phyloP scores from a whole-genome alignment of 2,888 invertebrate species.

The Platycnemis pennipes region DNA sequence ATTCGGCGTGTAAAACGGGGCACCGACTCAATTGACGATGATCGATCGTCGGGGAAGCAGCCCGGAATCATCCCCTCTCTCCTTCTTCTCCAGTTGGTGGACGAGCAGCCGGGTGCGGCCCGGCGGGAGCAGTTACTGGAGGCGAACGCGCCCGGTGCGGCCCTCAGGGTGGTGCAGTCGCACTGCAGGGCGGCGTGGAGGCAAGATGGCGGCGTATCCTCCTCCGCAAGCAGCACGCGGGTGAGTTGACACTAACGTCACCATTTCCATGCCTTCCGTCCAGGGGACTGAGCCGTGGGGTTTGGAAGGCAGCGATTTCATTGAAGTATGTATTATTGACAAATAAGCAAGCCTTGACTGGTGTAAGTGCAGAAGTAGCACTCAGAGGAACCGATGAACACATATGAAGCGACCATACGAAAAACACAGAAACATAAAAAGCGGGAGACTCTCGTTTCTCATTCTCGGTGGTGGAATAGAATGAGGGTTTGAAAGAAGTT shows the following conservation, averaged over 20 bases:
- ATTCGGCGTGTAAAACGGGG: not conserved
- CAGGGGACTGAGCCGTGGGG: not conserved
- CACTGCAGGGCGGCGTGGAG: slow-evolving; percentile 76
- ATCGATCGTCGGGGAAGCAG: not conserved
- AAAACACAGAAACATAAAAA: too few species aligned
- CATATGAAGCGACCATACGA: too few species aligned
- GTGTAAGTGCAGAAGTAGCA: too few species aligned
- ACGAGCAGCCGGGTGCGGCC: slow-evolving; percentile 33
- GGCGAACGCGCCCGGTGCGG: slow-evolving; percentile 85
- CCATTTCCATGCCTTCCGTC: not conserved
- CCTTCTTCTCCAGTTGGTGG: slow-evolving; percentile 24
- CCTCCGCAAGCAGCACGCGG: not conserved
- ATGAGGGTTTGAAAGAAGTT: too few species aligned
- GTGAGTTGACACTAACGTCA: not conserved
- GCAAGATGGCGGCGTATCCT: not conserved
- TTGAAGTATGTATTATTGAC: too few species aligned
- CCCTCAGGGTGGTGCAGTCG: slow-evolving; percentile 87
- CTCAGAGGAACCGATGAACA: too few species aligned
- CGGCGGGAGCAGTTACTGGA: slow-evolving; percentile 86
- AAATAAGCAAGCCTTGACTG: too few species aligned
- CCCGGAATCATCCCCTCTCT: not conserved
- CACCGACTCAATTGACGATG: not conserved
- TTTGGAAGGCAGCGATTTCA: too few species aligned
- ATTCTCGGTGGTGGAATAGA: too few species aligned
- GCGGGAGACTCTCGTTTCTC: too few species aligned